Conservation (phyloP, 2,797 vertebrate genomes). For the Darevskia mixta region DNA sequence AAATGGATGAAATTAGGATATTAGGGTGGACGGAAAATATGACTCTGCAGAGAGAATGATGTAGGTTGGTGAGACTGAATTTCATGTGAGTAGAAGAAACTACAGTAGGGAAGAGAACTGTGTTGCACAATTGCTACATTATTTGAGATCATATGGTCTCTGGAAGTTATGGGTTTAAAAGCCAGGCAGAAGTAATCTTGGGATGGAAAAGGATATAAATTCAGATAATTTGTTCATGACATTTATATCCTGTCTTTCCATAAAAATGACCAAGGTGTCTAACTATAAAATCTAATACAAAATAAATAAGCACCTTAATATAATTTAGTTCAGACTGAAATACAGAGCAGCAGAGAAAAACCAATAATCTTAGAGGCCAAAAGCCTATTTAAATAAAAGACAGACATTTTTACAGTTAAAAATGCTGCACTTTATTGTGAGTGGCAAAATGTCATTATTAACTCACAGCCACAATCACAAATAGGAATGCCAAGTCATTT, state of each 20-base stretch:
- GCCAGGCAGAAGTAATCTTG: not conserved
- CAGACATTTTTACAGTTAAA: not conserved
- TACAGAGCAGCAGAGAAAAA: too few species aligned
- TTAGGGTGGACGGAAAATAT: not conserved
- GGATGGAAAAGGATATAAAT: not conserved
- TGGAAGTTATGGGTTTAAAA: not conserved
- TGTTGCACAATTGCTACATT: not conserved
- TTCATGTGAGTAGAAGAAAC: not conserved
- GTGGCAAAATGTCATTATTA: not conserved
- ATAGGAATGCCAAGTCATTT: not conserved
- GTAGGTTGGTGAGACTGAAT: not conserved
- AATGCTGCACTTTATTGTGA: not conserved
- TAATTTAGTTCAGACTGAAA: too few species aligned
- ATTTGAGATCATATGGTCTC: not conserved
- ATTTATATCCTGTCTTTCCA: too few species aligned
- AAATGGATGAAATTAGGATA: not conserved
- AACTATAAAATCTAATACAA: too few species aligned
- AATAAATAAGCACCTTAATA: too few species aligned
- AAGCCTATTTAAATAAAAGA: too few species aligned
- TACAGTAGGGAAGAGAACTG: not conserved
- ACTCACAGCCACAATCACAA: not conserved
- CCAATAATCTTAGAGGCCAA: too few species aligned
- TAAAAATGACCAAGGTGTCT: too few species aligned
- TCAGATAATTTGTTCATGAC: not conserved
- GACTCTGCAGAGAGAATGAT: not conserved